phyloP scores from a whole-genome alignment of 2,113 vertebrate species.

The human (Homo sapiens) region GRCh38 chr1:101775501-101776000 shows the following conservation, averaged over 20 bases:
- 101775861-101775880: not conserved
- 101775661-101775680: not conserved
- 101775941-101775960: slow-evolving; percentile 32
- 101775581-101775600: slow-evolving; percentile 1
- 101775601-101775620: not conserved
- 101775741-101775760: not conserved
- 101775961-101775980: not conserved
- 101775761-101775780: not conserved
- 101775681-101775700: not conserved
- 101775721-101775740: not conserved
- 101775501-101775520: slow-evolving; percentile 30
- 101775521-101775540: not conserved
- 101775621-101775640: not conserved
- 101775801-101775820: not conserved
- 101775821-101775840: not conserved
- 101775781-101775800: not conserved
- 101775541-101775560: not conserved
- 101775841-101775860: not conserved
- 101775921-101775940: slow-evolving; percentile 21
- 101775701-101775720: not conserved
- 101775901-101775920: not conserved
- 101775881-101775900: not conserved
- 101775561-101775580: slow-evolving; percentile 32
- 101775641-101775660: not conserved
- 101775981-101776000: not conserved